These are phyloP conservation scores for Chelidonichthys spinosus DNA, from an alignment of 2,797 vertebrate genomes.

Conservation along the genomic window DNA sequence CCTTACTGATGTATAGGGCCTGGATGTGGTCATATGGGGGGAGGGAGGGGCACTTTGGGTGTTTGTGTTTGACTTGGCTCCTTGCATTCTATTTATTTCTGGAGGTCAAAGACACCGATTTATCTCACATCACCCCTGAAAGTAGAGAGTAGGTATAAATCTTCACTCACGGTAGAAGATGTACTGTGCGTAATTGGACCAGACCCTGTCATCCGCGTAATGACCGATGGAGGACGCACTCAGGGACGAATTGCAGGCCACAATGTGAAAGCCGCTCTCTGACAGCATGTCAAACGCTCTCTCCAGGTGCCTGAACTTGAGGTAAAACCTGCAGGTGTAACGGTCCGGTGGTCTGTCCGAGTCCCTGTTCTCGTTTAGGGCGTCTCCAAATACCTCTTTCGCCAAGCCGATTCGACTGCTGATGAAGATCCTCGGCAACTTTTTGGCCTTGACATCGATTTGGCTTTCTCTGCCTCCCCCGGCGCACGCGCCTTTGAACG, in stretches of 20 bases:
- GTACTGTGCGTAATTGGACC: conserved; percentile 98
- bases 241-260: conserved; percentile 97
- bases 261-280: conserved; percentile 97
- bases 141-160: conserved; percentile 39
- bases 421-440: conserved; percentile 94
- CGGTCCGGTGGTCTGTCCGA: conserved; percentile 92
- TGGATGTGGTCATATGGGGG: not conserved
- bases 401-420: conserved; percentile 95
- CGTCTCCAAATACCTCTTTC: conserved; percentile 98
- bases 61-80: conserved; percentile 19
- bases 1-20: not conserved
- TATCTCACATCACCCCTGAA: conserved; percentile 7
- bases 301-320: conserved; percentile 96
- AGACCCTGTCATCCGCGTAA: conserved; percentile 93
- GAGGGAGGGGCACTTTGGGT: not conserved
- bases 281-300: conserved; percentile 98
- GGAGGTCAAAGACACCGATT: conserved; percentile 2
- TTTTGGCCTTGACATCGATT: conserved; percentile 90
- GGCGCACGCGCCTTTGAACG: conserved; percentile 90
- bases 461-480: conserved; percentile 90
- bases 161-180: conserved; percentile 99
- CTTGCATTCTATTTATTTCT: conserved; percentile 16
- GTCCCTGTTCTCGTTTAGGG: conserved; percentile 95
- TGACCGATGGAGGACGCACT: conserved; percentile 91
- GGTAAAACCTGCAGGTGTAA: conserved; percentile 96